A percentile compares a stretch with the other conserved stretches of the same genome.
phyloP scores from a whole-genome alignment of 2,113 vertebrate genomes.

The Dinomys branickii region DNA sequence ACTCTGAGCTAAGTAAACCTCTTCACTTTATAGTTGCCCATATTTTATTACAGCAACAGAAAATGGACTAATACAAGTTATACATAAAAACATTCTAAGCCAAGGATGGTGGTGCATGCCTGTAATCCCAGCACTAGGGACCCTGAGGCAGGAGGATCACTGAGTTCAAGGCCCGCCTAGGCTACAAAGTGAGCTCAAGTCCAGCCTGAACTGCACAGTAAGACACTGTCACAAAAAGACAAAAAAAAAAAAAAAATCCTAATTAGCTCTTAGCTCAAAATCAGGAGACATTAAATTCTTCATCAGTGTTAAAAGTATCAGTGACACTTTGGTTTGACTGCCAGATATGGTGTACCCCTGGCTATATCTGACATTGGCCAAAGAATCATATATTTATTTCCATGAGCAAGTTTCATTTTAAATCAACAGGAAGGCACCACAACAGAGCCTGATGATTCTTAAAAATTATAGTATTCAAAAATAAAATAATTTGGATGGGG shows the following conservation, averaged over 20 bases:
- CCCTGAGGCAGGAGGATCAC: too few species aligned
- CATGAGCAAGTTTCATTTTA: not conserved
- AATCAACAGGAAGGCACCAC: not conserved
- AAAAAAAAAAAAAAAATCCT: not conserved
- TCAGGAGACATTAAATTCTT: not conserved
- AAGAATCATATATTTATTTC: not conserved
- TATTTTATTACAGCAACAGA: not conserved
- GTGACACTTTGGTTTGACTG: accelerated
- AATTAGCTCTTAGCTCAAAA: not conserved
- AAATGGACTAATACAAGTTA: not conserved
- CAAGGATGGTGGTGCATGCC: too few species aligned
- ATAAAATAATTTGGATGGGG: not conserved
- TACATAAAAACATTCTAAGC: not conserved
- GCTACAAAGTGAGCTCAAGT: too few species aligned
- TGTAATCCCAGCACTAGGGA: too few species aligned
- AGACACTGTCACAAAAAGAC: too few species aligned
- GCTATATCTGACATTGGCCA: not conserved
- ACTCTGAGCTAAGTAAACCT: not conserved
- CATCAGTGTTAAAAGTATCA: too few species aligned
- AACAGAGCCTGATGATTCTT: not conserved
- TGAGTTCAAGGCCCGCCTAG: too few species aligned
- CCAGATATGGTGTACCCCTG: not conserved
- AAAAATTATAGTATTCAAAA: not conserved
- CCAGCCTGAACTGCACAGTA: too few species aligned
- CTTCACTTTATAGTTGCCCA: not conserved